Base-by-base conservation (phyloP, 2,113 vertebrate species). In the Guaruba guarouba region DNA sequence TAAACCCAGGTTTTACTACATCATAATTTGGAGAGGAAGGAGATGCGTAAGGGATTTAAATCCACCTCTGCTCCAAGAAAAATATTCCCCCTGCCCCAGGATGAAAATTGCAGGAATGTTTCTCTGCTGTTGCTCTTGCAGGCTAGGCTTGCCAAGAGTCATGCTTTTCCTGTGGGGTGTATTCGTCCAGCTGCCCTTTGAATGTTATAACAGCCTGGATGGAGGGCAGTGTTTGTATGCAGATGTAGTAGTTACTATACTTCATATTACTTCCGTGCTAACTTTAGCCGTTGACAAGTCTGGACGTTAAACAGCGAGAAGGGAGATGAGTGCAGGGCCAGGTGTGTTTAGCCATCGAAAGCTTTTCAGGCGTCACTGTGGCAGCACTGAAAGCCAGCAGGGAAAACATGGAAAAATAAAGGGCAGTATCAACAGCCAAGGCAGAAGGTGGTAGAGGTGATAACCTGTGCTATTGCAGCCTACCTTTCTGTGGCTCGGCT, bases 151-250 rank as follows among this genome's bases (percentile, higher is more conserved):
- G 73, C 44, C 43, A 51, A 71, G 54, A 86, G 11, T 13, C 9
- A 5, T 2, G 2, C 5, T 43, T 66, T 35, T 67, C 12, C n/a
- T 28, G 0, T 23, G 28, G 41, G 46, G 33, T 17, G 77, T 3
- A 2, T 48, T 55, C 27, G 27, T 80, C 11, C 67, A 66, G 9
- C 62, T 82, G 62, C 55, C 55, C 64, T 70, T 67, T 31, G 43
- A 10, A 3, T 43, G 7, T 33, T 35, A 15, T 20, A 11, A 2
- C 25, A 80, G 44, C 27, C 35, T 69, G 43, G 28, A 6, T n/a
- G 43, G 66, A 88, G 48, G 22, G 24, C 22, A 17, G 1, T 17
- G 35, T 51, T 74, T 79, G 28, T 31, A 17, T 11, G 22, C 19
- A 18, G 25, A 82, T 70, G 24, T 43, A 51, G 31, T 35, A 55